Percentiles rank a stretch among this genome's conserved stretches.
Conservation (phyloP, 2,888 invertebrate genomes). For the Allophyes oxyacanthae region DNA sequence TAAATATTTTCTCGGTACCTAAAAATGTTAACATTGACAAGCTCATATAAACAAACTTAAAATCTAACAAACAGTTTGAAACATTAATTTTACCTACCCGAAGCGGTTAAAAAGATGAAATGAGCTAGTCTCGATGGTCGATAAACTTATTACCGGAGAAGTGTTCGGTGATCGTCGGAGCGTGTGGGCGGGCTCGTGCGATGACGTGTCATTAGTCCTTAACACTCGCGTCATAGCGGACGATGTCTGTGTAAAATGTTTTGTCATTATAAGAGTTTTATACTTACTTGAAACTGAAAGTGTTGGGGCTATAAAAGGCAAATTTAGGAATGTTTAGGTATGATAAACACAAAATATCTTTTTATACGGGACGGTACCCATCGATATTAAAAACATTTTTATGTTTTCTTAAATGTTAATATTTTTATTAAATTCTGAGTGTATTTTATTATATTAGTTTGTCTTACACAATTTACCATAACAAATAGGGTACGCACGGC, state of each 20-base stretch:
- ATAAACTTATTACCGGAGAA: conserved; percentile 78
- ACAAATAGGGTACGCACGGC: too few species aligned
- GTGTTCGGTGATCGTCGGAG: conserved; percentile 73
- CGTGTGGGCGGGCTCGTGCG: conserved; percentile 71
- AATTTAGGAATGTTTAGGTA: conserved; percentile 28
- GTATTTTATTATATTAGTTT: too few species aligned
- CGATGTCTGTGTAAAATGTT: conserved; percentile 52
- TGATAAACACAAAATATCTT: conserved; percentile 14
- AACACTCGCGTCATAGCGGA: conserved; percentile 45
- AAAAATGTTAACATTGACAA: conserved; percentile 16
- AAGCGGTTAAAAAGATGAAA: conserved; percentile 59
- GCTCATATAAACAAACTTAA: conserved; percentile 35
- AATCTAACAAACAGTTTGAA: conserved; percentile 48
- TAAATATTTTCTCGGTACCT: not conserved
- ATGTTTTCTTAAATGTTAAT: too few species aligned
- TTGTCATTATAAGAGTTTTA: conserved; percentile 54
- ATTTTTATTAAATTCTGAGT: too few species aligned
- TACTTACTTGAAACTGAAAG: conserved; percentile 32
- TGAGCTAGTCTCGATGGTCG: conserved; percentile 68
- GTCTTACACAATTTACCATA: too few species aligned
- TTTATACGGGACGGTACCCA: conserved; percentile 8
- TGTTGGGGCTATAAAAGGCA: conserved; percentile 22
- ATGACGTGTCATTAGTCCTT: conserved; percentile 76
- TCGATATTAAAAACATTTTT: too few species aligned
- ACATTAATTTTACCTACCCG: conserved; percentile 56